Conservation (phyloP, 2,113 vertebrate species). For the Blennius ocellaris region DNA sequence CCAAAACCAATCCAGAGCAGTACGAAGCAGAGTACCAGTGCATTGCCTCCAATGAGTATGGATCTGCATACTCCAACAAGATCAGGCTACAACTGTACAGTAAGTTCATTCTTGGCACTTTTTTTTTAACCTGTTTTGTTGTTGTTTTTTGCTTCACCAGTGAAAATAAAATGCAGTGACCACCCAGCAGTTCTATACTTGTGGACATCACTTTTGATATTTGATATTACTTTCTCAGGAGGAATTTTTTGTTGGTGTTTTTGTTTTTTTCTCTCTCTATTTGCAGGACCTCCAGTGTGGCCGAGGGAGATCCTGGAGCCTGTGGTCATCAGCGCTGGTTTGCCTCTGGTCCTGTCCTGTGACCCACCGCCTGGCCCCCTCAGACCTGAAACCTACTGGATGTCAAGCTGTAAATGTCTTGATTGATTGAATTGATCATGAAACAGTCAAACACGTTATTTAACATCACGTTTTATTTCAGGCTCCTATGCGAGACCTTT, state of each 20-base stretch:
- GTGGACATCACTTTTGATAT: too few species aligned
- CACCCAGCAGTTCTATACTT: neutral
- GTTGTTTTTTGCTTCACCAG: neutral
- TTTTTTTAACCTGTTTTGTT: neutral
- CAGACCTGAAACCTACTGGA: slow-evolving; percentile 95
- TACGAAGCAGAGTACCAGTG: slow-evolving; percentile 98
- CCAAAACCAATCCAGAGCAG: slow-evolving; percentile 90
- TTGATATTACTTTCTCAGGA: neutral
- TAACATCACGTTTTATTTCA: slow-evolving; percentile 32
- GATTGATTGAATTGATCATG: too few species aligned
- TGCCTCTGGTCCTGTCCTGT: slow-evolving; percentile 91
- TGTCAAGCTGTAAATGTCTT: slow-evolving; percentile 93
- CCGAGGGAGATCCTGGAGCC: slow-evolving; percentile 95
- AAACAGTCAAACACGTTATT: neutral
- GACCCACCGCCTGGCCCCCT: slow-evolving; percentile 93
- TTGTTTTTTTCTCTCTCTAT: slow-evolving; percentile 2
- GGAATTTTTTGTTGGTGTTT: neutral
- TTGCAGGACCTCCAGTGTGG: slow-evolving; percentile 93
- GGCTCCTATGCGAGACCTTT: slow-evolving; percentile 79
- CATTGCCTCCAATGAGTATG: slow-evolving; percentile 91
- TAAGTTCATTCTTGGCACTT: slow-evolving; percentile 79
- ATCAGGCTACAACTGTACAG: slow-evolving; percentile 94
- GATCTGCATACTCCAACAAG: slow-evolving; percentile 93
- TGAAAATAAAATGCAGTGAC: slow-evolving; percentile 2
- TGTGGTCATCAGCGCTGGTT: slow-evolving; percentile 91